phyloP scores from a whole-genome alignment of 2,797 vertebrate species.

The Ceryle rudis region DNA sequence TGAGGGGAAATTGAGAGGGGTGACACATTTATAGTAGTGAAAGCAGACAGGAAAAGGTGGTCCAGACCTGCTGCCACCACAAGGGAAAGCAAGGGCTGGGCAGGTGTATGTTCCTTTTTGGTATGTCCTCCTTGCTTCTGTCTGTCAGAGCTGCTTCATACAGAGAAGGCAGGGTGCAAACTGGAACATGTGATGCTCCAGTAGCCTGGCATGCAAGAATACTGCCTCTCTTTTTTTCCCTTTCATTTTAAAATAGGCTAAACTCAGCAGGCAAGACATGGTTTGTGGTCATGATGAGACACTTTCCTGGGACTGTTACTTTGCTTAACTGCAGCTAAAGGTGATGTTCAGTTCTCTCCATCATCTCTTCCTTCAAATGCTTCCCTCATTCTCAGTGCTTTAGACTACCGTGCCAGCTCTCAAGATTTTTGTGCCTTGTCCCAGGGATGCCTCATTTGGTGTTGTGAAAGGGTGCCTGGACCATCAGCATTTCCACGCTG shows the following conservation, averaged over 20 bases:
- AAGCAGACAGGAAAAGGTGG: fast-evolving
- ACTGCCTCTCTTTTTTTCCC: background rate
- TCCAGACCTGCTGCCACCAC: background rate
- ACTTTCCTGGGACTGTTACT: background rate
- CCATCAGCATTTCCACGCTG: background rate
- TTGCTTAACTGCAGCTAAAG: background rate
- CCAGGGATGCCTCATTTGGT: background rate
- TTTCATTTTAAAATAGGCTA: background rate
- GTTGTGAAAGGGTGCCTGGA: fast-evolving
- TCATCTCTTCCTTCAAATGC: background rate
- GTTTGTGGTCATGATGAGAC: background rate
- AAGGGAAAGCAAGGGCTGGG: background rate
- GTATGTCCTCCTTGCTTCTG: background rate
- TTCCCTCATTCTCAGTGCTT: background rate
- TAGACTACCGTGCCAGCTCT: background rate
- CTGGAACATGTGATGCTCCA: background rate
- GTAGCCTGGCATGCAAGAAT: background rate
- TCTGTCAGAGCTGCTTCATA: background rate
- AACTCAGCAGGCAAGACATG: background rate
- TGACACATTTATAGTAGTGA: background rate
- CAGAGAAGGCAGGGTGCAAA: background rate
- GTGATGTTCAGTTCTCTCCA: background rate
- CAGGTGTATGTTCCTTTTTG: background rate
- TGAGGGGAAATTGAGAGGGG: background rate
- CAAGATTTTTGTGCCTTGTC: background rate